Evolutionary conservation across 2,113 vertebrate genomes (phyloP).

Genomic region (Thinocorus orbignyianus): DNA sequence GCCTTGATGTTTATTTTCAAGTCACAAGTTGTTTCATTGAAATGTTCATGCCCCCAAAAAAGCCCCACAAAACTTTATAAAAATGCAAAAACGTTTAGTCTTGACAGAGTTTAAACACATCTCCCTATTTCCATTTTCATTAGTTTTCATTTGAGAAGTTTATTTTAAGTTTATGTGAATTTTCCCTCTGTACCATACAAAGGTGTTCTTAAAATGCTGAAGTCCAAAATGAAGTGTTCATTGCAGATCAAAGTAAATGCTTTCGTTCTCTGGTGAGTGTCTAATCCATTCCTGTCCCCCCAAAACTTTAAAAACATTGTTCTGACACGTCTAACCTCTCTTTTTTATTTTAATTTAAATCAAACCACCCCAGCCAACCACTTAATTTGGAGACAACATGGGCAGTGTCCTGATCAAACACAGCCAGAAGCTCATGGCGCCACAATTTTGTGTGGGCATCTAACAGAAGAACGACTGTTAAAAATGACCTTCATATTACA

Average conservation of each 20-base stretch:
- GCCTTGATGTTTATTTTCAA: not conserved
- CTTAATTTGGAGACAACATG: not conserved
- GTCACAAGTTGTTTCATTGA: not conserved
- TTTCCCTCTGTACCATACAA: not conserved
- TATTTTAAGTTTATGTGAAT: not conserved
- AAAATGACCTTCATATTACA: not conserved
- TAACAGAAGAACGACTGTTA: not conserved
- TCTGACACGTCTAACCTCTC: not conserved
- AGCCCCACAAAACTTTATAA: not conserved
- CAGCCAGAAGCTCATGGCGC: fast-evolving
- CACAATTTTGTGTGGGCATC: not conserved
- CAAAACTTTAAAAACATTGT: not conserved
- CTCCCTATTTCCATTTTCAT: not conserved
- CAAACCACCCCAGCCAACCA: not conserved
- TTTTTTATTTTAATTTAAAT: not conserved
- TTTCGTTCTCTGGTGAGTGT: not conserved
- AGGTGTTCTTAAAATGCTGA: not conserved
- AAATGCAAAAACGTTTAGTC: not conserved
- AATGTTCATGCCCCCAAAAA: not conserved
- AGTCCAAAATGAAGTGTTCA: not conserved
- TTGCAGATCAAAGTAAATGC: not conserved
- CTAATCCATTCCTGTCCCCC: not conserved
- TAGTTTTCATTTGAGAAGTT: not conserved
- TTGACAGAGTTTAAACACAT: not conserved
- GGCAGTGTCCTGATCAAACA: not conserved